Conservation (phyloP, 2,113 vertebrate genomes). For the Crotalus tigris region DNA sequence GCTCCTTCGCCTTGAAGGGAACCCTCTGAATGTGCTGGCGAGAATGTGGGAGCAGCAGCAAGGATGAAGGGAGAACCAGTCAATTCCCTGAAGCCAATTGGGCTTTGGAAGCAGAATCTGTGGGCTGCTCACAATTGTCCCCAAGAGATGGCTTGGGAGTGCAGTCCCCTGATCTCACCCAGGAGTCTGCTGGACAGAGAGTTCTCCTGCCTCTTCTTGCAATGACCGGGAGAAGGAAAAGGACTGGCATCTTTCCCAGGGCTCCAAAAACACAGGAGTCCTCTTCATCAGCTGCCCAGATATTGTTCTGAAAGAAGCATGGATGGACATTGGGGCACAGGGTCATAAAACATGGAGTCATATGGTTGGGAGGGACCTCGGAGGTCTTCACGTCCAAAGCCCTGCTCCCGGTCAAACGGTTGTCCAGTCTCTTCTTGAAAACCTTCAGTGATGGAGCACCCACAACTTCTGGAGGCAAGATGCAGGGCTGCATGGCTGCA, state of each 20-base stretch:
- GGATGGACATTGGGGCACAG: neutral
- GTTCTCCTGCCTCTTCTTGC: neutral
- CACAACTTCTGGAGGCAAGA: neutral
- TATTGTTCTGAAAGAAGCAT: neutral
- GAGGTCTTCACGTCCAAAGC: neutral
- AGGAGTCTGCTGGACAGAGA: neutral
- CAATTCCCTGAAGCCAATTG: neutral
- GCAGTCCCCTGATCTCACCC: neutral
- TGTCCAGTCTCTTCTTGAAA: neutral
- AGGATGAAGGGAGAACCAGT: rapidly evolving
- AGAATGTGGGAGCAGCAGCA: neutral
- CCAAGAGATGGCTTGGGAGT: neutral
- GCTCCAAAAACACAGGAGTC: neutral
- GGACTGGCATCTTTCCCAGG: neutral
- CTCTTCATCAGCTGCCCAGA: neutral
- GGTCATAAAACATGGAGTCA: neutral
- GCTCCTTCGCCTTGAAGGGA: neutral
- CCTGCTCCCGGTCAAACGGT: neutral
- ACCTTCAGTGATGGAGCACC: neutral
- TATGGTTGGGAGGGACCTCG: neutral
- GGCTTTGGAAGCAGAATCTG: neutral
- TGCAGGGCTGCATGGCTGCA: too few species aligned
- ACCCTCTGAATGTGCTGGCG: neutral
- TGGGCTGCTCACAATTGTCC: neutral
- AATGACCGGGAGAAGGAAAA: neutral